Conservation (phyloP, 2,113 vertebrate genomes). For the Glareola pratincola region DNA sequence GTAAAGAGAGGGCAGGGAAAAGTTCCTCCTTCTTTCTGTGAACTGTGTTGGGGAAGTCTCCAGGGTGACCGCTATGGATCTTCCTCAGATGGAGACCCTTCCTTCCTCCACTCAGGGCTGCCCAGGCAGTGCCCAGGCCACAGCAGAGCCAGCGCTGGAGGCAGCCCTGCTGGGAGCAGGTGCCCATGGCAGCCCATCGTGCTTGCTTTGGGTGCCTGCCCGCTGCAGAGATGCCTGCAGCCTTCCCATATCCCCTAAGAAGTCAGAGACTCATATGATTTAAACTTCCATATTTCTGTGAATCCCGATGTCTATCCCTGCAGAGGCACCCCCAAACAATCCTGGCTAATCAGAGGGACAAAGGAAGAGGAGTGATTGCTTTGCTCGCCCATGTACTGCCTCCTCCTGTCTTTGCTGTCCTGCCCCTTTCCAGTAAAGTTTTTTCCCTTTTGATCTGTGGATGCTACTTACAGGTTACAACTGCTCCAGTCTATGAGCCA, state of each 20-base stretch:
- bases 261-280: not conserved
- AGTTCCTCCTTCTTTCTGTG: not conserved
- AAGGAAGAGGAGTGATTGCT: not conserved
- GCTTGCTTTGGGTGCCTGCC: accelerated
- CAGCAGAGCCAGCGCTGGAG: accelerated
- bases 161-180: not conserved
- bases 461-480: not conserved
- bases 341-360: not conserved
- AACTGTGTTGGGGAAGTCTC: not conserved
- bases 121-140: not conserved
- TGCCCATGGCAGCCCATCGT: accelerated
- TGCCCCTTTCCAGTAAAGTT: not conserved
- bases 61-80: accelerated
- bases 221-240: not conserved
- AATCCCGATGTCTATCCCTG: not conserved
- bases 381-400: not conserved
- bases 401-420: not conserved
- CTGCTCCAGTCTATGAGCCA: not conserved
- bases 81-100: not conserved
- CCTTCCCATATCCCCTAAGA: not conserved
- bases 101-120: accelerated
- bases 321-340: not conserved
- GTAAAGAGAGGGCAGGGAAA: not conserved
- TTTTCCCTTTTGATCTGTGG: not conserved
- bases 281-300: not conserved